phyloP scores from a whole-genome alignment of 2,797 vertebrate genomes.

The Etheostoma perlongum region DNA sequence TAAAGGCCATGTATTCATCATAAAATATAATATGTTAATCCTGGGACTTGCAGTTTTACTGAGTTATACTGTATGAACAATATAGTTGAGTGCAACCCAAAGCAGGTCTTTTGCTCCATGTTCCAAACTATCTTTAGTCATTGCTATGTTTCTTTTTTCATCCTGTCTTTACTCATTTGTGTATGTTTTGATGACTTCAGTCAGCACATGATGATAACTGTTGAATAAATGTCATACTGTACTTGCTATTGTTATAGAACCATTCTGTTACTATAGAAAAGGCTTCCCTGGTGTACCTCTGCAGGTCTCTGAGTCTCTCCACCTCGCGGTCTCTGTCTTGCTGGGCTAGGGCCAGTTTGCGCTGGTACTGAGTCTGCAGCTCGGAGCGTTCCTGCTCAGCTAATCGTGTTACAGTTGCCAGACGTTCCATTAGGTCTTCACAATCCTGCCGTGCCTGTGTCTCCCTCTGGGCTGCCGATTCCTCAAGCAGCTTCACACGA shows the following conservation, averaged over 20 bases:
- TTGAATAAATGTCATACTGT: neutral
- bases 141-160: neutral
- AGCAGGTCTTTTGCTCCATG: neutral
- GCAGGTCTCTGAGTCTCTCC: conserved; percentile 89
- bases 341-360: conserved; percentile 79
- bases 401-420: conserved; percentile 70
- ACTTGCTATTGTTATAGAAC: neutral
- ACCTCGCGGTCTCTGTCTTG: conserved; percentile 88
- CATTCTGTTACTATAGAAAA: neutral
- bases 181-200: neutral
- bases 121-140: neutral
- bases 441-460: conserved; percentile 82
- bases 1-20: neutral
- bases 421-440: conserved; percentile 84
- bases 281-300: conserved; percentile 80
- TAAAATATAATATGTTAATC: neutral
- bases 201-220: neutral
- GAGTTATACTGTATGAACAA: neutral
- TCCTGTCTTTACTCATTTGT: neutral
- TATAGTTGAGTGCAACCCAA: neutral
- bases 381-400: conserved; percentile 85
- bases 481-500: conserved; percentile 87
- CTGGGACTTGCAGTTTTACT: neutral
- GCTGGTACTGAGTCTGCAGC: conserved; percentile 87
- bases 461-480: conserved; percentile 84